Evolutionary conservation across 2,888 invertebrate species (phyloP).

Genomic region (Notodonta ziczac): DNA sequence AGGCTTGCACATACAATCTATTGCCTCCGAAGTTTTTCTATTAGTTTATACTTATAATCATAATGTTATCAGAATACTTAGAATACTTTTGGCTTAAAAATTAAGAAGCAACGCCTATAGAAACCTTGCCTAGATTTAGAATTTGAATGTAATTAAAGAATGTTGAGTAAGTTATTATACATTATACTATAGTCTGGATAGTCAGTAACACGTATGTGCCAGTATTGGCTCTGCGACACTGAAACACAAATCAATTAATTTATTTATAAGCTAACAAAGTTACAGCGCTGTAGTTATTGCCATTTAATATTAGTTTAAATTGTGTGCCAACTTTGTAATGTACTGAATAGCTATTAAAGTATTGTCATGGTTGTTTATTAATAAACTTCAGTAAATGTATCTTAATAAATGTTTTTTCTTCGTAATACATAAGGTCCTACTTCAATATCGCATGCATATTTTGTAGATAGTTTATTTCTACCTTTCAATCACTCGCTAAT

Average conservation of each 20-base stretch:
- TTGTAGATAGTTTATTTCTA: too few species aligned
- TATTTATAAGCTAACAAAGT: background rate
- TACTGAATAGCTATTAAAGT: background rate
- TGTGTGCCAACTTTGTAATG: conserved; percentile 1
- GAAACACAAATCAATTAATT: too few species aligned
- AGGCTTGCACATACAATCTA: background rate
- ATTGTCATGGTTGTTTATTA: conserved; percentile 1
- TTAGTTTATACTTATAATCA: background rate
- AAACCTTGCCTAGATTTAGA: background rate
- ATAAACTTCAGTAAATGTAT: background rate
- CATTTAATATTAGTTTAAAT: conserved; percentile 28
- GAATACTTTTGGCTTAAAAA: background rate
- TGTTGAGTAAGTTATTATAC: too few species aligned
- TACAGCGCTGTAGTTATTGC: background rate
- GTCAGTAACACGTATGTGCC: too few species aligned
- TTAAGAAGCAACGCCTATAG: background rate
- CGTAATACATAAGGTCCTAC: too few species aligned
- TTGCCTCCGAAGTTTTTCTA: background rate
- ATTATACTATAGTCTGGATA: too few species aligned
- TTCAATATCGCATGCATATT: too few species aligned
- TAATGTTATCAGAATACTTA: background rate
- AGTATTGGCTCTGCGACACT: too few species aligned
- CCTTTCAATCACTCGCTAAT: too few species aligned
- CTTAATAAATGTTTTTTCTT: background rate
- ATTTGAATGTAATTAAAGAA: too few species aligned